Base-by-base conservation (phyloP, 2,113 vertebrate genomes). In the Corythornis vintsioides region DNA sequence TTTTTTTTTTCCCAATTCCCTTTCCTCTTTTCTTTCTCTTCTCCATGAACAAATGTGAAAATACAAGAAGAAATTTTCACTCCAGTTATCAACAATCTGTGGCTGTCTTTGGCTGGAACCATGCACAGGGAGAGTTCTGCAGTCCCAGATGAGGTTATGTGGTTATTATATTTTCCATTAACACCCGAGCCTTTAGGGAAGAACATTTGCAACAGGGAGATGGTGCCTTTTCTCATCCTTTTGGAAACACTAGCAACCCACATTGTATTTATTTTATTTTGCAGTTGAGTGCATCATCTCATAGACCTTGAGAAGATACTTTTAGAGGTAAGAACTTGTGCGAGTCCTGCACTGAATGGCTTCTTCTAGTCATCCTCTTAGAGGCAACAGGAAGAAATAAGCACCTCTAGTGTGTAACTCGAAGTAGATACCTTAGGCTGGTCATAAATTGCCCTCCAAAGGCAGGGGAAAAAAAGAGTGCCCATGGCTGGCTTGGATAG, bases 61-160 rank as follows among this genome's bases (percentile, higher is more conserved):
- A 35, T 15, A 33, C 4, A 60, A 38, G 56, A 60, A 28, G 8
- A 42, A 21, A 16, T 31, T 55, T 71, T n/a, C 18, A 24, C 9
- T 38, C 0, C 29, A 31, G 3, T 4, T 15, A 17, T 9, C 48
- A 57, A 13, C 7, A 3, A 8, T 7, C n/a, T 61, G 10, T 29
- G 48, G 3, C 25, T 59, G 4, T 59, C 18, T 64, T 43, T 63
- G 56, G 9, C 35, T 55, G 25, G 47, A 82, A 40, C 10, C 20
- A 26, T 1, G 13, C 8, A 20, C 38, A 55, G 45, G 60, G n/a
- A 33, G 25, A 15, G 16, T 52, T 60, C 33, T 65, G 60, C 16
- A 48, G n/a, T 38, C 42, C 59, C 53, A 52, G 42, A 16, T 40
- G 16, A 47, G 16, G 14, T 69, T 35, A 33, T n/a, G 29, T 12